These are phyloP conservation scores for Eumaeus atala DNA, from an alignment of 1,140 invertebrate genomes.

Conservation along the genomic window DNA sequence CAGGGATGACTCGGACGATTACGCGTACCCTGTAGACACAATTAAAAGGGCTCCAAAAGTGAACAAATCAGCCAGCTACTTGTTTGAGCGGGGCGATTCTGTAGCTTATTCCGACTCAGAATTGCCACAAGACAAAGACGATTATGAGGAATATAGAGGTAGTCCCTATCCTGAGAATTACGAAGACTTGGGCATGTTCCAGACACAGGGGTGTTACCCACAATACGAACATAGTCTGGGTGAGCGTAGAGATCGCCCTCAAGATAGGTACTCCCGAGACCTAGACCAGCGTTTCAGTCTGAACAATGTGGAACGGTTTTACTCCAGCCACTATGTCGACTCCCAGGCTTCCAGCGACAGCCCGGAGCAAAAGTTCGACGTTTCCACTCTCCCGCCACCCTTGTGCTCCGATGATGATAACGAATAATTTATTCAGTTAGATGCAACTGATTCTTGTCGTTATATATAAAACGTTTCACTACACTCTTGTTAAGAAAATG, in stretches of 20 bases:
- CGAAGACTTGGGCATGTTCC: slow-evolving; percentile 65
- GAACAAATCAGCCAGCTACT: slow-evolving; percentile 55
- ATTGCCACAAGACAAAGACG: slow-evolving; percentile 58
- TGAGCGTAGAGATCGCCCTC: slow-evolving; percentile 31
- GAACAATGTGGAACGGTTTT: slow-evolving; percentile 65
- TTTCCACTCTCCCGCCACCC: slow-evolving; percentile 79
- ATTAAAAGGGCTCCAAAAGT: slow-evolving; percentile 70
- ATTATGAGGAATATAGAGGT: slow-evolving; percentile 59
- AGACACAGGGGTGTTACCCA: slow-evolving; percentile 70
- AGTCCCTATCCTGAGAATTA: slow-evolving; percentile 67
- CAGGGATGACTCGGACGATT: slow-evolving; percentile 67
- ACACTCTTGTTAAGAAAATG: too few species aligned
- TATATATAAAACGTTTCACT: too few species aligned
- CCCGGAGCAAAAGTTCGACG: slow-evolving; percentile 80
- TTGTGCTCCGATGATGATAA: slow-evolving; percentile 79
- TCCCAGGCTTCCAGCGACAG: slow-evolving; percentile 72
- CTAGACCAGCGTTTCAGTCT: slow-evolving; percentile 63
- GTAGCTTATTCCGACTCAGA: slow-evolving; percentile 66
- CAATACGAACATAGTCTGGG: slow-evolving; percentile 59
- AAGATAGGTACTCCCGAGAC: slow-evolving; percentile 49
- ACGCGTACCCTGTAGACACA: slow-evolving; percentile 68
- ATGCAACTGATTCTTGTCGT: too few species aligned
- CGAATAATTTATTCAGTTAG: slow-evolving; percentile 42
- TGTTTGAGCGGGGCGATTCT: slow-evolving; percentile 63
- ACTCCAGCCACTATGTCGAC: slow-evolving; percentile 67